Base-by-base conservation (phyloP, 53 echinoderm and acorn worm genomes). In the Mesocentrotus franciscanus region DNA sequence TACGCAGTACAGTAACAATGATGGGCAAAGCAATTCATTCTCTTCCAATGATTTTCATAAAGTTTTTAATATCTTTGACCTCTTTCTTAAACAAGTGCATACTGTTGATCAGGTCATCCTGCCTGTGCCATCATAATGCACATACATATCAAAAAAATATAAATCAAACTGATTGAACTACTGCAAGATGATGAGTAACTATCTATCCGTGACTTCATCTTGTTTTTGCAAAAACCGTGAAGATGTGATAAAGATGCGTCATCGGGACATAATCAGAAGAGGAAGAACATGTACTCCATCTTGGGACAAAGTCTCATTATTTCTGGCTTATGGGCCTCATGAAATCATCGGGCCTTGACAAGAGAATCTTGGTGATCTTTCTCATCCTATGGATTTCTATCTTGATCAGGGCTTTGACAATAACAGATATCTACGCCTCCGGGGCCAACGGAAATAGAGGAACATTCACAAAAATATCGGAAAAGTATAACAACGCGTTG, bases 271-370 rank as follows among this genome's bases (percentile, higher is more conserved):
- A 81, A 81, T 81, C 81, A 8, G 42, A 81, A 81, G 42, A 36
- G 42, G 81, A 81, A 81, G 9, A 81, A 42, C 81, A 81, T 42
- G 36, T 42, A 20, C 18, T 8, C 17, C 42, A 81, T 81, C 81
- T 39, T 18, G 81, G 81, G 81, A 81, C 36, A 81, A 39, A 81
- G 36, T 81, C 42, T 81, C 81, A 81, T 81, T 81, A 81, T 81
- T 81, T 81, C 42, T 18, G 81, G 81, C 18, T 64, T 72, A 72
- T 15, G 36, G 81, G 42, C 34, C 20, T 81, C 16, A 36, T 39
- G 36, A 30, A 76, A 81, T 81, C 81, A 81, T 36, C 81, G 0
- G 33, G 36, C 42, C 42, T 81, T 81, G 81, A 81, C 22, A 39
- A 33, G 81, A 42, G 81, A 42, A 81, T 81, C 81, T 81, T 36